Evolutionary conservation across 2,888 invertebrate genomes (phyloP).

Genomic region (Cataglyphis livida): DNA sequence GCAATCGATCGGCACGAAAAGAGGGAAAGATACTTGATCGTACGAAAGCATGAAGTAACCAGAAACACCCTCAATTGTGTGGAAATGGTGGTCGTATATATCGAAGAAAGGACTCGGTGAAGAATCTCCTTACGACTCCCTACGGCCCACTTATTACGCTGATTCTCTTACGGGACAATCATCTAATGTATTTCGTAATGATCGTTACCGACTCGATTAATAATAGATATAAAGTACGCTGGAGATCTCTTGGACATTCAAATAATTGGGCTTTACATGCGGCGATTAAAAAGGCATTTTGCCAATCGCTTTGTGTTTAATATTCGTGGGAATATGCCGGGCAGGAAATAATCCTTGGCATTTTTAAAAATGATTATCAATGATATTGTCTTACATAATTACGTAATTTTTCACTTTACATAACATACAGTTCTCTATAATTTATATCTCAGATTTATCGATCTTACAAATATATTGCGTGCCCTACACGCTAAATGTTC

Average conservation of each 20-base stretch:
- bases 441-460: not conserved
- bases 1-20: not conserved
- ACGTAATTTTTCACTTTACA: conserved; percentile 10
- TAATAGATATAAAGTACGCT: conserved; percentile 53
- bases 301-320: not conserved
- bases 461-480: not conserved
- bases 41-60: not conserved
- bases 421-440: not conserved
- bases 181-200: conserved; percentile 82
- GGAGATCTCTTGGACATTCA: not conserved
- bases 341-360: not conserved
- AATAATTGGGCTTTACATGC: not conserved
- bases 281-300: not conserved
- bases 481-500: not conserved
- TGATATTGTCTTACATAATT: not conserved
- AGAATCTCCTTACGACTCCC: conserved; percentile 79
- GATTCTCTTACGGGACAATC: conserved; percentile 83
- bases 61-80: conserved; percentile 75
- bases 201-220: conserved; percentile 72
- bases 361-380: not conserved
- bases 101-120: conserved; percentile 77
- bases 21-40: conserved; percentile 13
- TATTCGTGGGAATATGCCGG: not conserved
- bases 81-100: conserved; percentile 83
- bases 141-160: conserved; percentile 83